Evolutionary conservation across 2,888 invertebrate genomes (phyloP).

Genomic region (Pyrgus malvae): DNA sequence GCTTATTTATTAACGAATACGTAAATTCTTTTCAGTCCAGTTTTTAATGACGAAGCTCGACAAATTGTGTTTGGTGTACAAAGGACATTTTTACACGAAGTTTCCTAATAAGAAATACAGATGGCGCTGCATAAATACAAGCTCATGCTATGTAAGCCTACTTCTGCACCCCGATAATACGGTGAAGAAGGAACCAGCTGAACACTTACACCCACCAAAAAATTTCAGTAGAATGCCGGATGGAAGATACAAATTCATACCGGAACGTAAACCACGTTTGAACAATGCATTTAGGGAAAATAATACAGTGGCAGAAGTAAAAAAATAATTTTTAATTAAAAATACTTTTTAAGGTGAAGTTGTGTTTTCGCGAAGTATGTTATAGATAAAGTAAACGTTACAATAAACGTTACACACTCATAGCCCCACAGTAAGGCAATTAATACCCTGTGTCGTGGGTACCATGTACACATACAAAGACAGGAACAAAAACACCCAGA

Average conservation of each 20-base stretch:
- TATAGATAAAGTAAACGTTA: too few species aligned
- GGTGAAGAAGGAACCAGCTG: slow-evolving; percentile 44
- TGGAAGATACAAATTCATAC: slow-evolving; percentile 39
- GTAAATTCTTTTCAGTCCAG: slow-evolving; percentile 4
- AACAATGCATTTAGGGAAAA: neutral
- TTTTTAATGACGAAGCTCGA: slow-evolving; percentile 1
- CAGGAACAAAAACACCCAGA: too few species aligned
- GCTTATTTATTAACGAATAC: neutral
- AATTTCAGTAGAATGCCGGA: slow-evolving; percentile 38
- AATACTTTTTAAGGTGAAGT: too few species aligned
- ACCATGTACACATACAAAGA: too few species aligned
- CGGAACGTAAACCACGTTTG: slow-evolving; percentile 3
- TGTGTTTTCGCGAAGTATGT: too few species aligned
- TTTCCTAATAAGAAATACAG: slow-evolving; percentile 35
- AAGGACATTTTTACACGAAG: slow-evolving; percentile 37
- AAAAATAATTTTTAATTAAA: neutral
- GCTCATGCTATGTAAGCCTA: slow-evolving; percentile 46
- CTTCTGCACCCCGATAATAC: slow-evolving; percentile 45
- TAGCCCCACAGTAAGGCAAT: too few species aligned
- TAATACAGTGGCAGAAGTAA: neutral
- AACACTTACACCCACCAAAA: slow-evolving; percentile 50
- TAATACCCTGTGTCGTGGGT: too few species aligned
- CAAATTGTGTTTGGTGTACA: slow-evolving; percentile 4
- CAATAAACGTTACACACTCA: too few species aligned
- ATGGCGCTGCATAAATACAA: slow-evolving; percentile 61